Conservation (phyloP, 2,888 invertebrate genomes). For the Polylopha cassiicola region DNA sequence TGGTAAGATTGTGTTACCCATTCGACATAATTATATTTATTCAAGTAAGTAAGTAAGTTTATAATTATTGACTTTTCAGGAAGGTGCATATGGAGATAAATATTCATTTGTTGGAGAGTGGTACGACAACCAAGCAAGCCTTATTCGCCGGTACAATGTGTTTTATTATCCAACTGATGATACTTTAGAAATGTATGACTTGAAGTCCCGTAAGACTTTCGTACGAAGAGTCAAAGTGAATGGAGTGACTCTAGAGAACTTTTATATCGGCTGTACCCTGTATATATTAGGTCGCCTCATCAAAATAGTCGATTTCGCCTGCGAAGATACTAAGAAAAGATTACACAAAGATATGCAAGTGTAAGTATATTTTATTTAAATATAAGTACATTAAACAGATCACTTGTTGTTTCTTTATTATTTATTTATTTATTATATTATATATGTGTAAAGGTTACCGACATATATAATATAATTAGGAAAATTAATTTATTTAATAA, state of each 20-base stretch:
- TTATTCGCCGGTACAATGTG: slow-evolving; percentile 84
- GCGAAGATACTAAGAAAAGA: slow-evolving; percentile 80
- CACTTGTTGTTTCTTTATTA: slow-evolving; percentile 1
- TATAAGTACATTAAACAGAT: neutral
- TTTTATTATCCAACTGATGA: slow-evolving; percentile 87
- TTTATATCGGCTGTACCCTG: slow-evolving; percentile 85
- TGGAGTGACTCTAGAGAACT: slow-evolving; percentile 79
- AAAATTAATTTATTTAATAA: too few relatives aligned
- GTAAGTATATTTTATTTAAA: slow-evolving; percentile 54
- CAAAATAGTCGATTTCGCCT: slow-evolving; percentile 84
- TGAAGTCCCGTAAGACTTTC: slow-evolving; percentile 80
- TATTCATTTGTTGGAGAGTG: slow-evolving; percentile 87
- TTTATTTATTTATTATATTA: slow-evolving; percentile 3
- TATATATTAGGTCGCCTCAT: slow-evolving; percentile 85
- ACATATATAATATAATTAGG: too few relatives aligned
- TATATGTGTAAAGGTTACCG: neutral
- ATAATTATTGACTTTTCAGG: slow-evolving; percentile 41
- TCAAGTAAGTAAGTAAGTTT: too few relatives aligned
- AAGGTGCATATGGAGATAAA: slow-evolving; percentile 73
- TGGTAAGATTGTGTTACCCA: too few relatives aligned
- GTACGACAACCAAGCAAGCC: slow-evolving; percentile 88
- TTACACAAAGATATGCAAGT: slow-evolving; percentile 80
- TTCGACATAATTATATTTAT: too few relatives aligned
- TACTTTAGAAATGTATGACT: slow-evolving; percentile 87
- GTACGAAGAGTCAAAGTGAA: slow-evolving; percentile 82